phyloP scores from a whole-genome alignment of 2,888 invertebrate species.

The Aradus depressus region DNA sequence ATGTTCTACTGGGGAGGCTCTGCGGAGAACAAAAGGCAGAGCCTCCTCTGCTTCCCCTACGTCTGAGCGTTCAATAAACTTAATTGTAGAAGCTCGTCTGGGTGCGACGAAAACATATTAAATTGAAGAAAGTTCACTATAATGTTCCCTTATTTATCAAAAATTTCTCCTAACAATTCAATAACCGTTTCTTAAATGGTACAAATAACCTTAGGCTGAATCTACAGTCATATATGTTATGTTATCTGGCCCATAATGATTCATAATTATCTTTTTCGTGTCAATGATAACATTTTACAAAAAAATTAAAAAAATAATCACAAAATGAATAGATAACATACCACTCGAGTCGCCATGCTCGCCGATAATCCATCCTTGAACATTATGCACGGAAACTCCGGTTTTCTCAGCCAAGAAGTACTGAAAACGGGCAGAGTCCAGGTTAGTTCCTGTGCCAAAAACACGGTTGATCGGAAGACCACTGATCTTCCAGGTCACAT shows the following conservation, averaged over 20 bases:
- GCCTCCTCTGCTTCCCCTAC: no score
- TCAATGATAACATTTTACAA: no score
- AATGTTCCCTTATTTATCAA: no score
- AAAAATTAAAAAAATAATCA: no score
- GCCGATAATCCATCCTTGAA: constrained; percentile 88
- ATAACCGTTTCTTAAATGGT: neutral
- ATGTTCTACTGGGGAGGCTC: no score
- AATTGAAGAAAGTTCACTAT: no score
- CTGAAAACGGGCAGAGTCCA: constrained; percentile 84
- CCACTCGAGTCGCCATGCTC: constrained; percentile 88
- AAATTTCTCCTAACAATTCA: neutral
- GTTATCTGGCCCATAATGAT: no score
- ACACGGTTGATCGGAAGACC: constrained; percentile 78
- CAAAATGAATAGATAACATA: constrained; percentile 32
- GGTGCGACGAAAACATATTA: no score
- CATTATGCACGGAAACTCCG: constrained; percentile 68
- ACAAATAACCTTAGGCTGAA: neutral
- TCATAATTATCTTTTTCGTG: no score
- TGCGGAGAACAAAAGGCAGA: no score
- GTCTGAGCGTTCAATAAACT: no score
- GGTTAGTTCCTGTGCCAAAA: constrained; percentile 85
- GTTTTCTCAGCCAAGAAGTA: constrained; percentile 75
- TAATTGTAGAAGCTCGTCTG: no score
- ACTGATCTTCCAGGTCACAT: constrained; percentile 89
- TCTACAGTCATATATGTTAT: neutral